These are phyloP conservation scores for Drosophila parabipectinata DNA, from an alignment of 1,140 invertebrate genomes.

Conservation along the genomic window DNA sequence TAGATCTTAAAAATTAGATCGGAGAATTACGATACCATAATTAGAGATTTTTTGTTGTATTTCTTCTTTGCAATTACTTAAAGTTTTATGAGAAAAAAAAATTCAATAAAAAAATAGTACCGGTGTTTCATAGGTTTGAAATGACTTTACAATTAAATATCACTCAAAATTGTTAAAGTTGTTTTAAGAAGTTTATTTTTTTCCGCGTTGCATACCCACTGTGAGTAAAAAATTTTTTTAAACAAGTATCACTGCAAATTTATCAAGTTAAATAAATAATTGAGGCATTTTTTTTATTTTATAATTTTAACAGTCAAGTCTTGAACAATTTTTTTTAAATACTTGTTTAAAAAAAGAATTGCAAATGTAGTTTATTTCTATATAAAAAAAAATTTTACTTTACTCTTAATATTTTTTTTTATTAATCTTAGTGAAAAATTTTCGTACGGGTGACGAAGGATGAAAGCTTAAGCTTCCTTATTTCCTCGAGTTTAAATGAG, in stretches of 20 bases:
- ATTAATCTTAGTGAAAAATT: constrained; percentile 70
- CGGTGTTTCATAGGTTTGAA: too few species aligned
- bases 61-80: too few species aligned
- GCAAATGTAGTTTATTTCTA: constrained; percentile 21
- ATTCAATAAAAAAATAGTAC: too few species aligned
- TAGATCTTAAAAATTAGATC: too few species aligned
- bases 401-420: constrained; percentile 77
- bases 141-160: too few species aligned
- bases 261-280: neutral
- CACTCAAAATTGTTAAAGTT: too few species aligned
- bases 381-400: constrained; percentile 70
- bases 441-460: constrained; percentile 42
- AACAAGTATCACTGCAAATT: constrained; percentile 18
- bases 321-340: constrained; percentile 63
- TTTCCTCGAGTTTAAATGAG: constrained; percentile 41
- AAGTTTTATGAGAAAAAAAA: too few species aligned
- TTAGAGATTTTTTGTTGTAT: too few species aligned
- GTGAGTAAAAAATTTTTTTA: too few species aligned
- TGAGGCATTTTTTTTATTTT: neutral
- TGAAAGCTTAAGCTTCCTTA: constrained; percentile 14
- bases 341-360: constrained; percentile 61
- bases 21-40: too few species aligned
- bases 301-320: constrained; percentile 44
- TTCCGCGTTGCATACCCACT: too few species aligned
- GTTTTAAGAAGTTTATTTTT: too few species aligned